These are phyloP conservation scores for Trinorchestia longiramus DNA, from an alignment of 1,140 invertebrate genomes.

Conservation along the genomic window DNA sequence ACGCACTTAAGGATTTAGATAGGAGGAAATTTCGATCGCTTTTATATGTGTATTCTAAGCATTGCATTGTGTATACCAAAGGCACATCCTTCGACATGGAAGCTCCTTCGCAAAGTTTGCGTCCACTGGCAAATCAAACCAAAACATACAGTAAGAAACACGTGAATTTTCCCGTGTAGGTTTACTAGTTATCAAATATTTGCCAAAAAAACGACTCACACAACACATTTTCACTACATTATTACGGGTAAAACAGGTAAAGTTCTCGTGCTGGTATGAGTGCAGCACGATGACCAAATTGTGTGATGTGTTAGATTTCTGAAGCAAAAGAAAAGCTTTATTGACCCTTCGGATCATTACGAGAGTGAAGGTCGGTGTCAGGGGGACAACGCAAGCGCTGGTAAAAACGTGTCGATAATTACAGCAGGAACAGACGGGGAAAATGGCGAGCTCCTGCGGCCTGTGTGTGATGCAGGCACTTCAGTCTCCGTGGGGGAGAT, in stretches of 20 bases:
- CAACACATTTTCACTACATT: neutral
- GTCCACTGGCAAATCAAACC: too few relatives aligned
- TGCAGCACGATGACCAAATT: neutral
- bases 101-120: too few relatives aligned
- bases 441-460: neutral
- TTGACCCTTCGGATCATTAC: neutral
- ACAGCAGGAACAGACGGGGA: neutral
- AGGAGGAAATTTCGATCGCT: too few relatives aligned
- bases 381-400: neutral
- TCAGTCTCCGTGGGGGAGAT: neutral
- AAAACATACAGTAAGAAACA: too few relatives aligned
- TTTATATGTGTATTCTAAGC: too few relatives aligned
- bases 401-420: neutral
- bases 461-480: neutral
- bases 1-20: too few relatives aligned
- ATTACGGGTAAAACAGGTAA: neutral
- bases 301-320: neutral
- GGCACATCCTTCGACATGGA: too few relatives aligned
- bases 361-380: neutral
- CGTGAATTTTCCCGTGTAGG: too few relatives aligned
- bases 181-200: too few relatives aligned
- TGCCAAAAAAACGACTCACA: too few relatives aligned
- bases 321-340: neutral
- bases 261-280: neutral
- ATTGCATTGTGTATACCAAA: too few relatives aligned